These are phyloP conservation scores for Gymnobelideus leadbeateri DNA, from an alignment of 2,113 vertebrate genomes.

Conservation along the genomic window DNA sequence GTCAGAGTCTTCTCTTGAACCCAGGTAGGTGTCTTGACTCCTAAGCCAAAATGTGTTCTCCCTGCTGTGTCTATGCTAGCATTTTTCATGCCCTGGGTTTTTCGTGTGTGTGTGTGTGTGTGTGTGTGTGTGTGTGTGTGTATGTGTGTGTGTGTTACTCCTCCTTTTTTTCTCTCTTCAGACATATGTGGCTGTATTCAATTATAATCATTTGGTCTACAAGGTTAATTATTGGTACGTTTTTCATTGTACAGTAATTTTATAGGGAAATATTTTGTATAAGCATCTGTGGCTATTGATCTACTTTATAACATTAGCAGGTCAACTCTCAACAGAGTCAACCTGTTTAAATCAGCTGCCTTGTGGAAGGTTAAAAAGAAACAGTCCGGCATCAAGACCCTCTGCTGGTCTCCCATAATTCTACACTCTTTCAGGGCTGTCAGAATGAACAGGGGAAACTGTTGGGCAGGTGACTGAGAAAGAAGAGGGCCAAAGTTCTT, in stretches of 20 bases:
- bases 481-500: neutral
- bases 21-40: neutral
- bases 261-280: neutral
- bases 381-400: neutral
- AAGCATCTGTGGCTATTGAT: neutral
- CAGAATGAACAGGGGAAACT: neutral
- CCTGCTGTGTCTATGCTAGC: neutral
- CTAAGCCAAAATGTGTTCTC: neutral
- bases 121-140: neutral
- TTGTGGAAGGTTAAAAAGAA: neutral
- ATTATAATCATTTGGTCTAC: neutral
- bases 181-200: neutral
- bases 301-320: neutral
- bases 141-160: neutral
- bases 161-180: neutral
- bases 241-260: neutral
- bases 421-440: neutral
- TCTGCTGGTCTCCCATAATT: neutral
- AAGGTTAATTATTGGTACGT: neutral
- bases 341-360: neutral
- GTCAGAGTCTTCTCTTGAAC: neutral
- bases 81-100: neutral
- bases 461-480: neutral
- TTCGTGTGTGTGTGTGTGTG: neutral
- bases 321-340: neutral